Percentiles rank a stretch among this genome's conserved stretches.
Conservation (phyloP, 2,113 vertebrate species). For the Gasterosteus aculeatus region DNA sequence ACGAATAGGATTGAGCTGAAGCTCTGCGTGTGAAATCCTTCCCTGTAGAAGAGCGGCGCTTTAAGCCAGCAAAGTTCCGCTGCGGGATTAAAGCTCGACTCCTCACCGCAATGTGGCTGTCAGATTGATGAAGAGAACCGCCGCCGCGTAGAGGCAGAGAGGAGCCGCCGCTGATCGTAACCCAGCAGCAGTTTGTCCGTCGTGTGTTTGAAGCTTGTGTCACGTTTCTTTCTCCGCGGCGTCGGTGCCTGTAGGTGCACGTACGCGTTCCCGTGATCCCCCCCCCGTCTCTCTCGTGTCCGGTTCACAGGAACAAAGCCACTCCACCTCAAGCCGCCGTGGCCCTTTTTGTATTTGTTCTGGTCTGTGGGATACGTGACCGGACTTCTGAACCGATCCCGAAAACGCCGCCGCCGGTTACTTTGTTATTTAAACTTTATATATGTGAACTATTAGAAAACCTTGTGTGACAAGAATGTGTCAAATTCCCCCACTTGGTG, state of each 20-base stretch:
- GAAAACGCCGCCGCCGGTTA: not conserved
- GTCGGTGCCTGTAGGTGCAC: too few species aligned
- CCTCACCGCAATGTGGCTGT: slow-evolving; percentile 70
- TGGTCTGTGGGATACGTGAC: not conserved
- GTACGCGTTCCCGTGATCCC: too few species aligned
- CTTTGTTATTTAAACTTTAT: not conserved
- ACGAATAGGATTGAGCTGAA: slow-evolving; percentile 73
- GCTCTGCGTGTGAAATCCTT: slow-evolving; percentile 51
- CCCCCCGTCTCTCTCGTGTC: not conserved
- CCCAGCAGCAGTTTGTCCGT: slow-evolving; percentile 28
- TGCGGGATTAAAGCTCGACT: slow-evolving; percentile 70
- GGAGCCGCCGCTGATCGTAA: slow-evolving; percentile 6
- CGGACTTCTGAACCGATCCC: not conserved
- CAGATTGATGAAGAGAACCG: slow-evolving; percentile 63
- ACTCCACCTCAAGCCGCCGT: not conserved
- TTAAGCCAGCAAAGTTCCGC: slow-evolving; percentile 66
- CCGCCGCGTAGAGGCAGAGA: slow-evolving; percentile 34
- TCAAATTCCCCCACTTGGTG: slow-evolving; percentile 19
- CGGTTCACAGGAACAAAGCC: slow-evolving; percentile 19
- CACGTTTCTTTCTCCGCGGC: not conserved
- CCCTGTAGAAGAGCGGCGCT: slow-evolving; percentile 64
- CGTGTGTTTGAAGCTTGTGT: slow-evolving; percentile 50
- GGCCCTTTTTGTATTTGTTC: not conserved
- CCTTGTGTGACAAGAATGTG: not conserved
- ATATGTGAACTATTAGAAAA: not conserved